Percentiles rank a stretch among this genome's conserved stretches.
Conservation (phyloP, 2,888 invertebrate genomes). For the Tetramorium bicarinatum region DNA sequence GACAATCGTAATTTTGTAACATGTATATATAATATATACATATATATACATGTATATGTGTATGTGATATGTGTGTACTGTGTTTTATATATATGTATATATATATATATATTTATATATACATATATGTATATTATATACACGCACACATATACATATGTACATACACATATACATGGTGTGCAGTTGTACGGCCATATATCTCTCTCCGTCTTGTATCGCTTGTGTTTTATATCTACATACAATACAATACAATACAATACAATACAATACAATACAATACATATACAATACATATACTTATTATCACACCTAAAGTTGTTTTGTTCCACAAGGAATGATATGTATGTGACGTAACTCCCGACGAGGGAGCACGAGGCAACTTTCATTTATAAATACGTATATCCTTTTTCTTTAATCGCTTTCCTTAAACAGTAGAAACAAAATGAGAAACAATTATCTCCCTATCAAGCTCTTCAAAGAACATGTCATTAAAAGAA, state of each 20-base stretch:
- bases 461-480: neutral
- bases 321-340: slow-evolving; percentile 84
- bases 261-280: slow-evolving; percentile 56
- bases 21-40: slow-evolving; percentile 66
- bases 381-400: slow-evolving; percentile 62
- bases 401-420: slow-evolving; percentile 60
- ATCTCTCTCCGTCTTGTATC: slow-evolving; percentile 12
- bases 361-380: slow-evolving; percentile 72
- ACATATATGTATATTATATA: slow-evolving; percentile 60
- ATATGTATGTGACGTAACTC: slow-evolving; percentile 83
- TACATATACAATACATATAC: slow-evolving; percentile 74
- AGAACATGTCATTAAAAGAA: slow-evolving; percentile 2
- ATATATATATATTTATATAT: slow-evolving; percentile 63
- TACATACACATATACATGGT: slow-evolving; percentile 60
- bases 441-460: neutral
- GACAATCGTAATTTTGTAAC: slow-evolving; percentile 79
- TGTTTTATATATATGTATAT: slow-evolving; percentile 57
- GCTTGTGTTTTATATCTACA: slow-evolving; percentile 46
- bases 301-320: slow-evolving; percentile 82
- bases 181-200: slow-evolving; percentile 47
- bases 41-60: slow-evolving; percentile 59
- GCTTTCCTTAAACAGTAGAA: neutral
- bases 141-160: slow-evolving; percentile 18
- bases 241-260: slow-evolving; percentile 69
- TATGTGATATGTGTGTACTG: too few species aligned